A percentile compares a stretch with the other conserved stretches of the same genome.
Evolutionary conservation across 2,888 invertebrate species (phyloP).

Genomic region (Eupithecia subfuscata): DNA sequence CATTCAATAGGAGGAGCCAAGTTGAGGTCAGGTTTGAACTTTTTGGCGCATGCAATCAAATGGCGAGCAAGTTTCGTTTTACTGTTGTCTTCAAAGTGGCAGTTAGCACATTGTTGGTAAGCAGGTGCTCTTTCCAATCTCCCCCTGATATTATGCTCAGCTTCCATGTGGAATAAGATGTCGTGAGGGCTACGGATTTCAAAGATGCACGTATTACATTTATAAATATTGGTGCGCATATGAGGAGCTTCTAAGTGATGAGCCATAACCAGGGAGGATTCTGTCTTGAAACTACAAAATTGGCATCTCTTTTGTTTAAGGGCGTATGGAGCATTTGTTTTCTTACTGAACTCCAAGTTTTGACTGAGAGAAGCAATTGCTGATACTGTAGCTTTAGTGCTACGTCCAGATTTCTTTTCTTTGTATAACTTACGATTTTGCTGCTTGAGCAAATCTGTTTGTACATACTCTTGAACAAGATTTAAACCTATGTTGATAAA

Average conservation of each 20-base stretch:
- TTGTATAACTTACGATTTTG: constrained; percentile 94
- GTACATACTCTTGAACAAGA: constrained; percentile 96
- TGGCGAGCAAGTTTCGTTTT: constrained; percentile 96
- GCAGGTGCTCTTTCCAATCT: constrained; percentile 94
- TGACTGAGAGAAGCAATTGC: constrained; percentile 94
- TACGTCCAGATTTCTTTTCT: constrained; percentile 85
- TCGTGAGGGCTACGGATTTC: constrained; percentile 95
- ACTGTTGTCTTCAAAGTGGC: constrained; percentile 97
- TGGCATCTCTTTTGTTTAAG: constrained; percentile 93
- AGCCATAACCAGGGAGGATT: constrained; percentile 93
- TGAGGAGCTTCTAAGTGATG: constrained; percentile 97
- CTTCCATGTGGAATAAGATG: constrained; percentile 97
- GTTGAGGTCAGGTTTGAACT: constrained; percentile 95
- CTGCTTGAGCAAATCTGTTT: constrained; percentile 93
- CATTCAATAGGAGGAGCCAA: constrained; percentile 94
- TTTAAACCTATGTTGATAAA: constrained; percentile 96
- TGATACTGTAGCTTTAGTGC: constrained; percentile 89
- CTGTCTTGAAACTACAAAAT: constrained; percentile 96
- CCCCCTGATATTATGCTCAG: constrained; percentile 95
- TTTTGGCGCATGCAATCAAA: constrained; percentile 94
- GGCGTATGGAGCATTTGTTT: constrained; percentile 93
- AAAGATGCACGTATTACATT: constrained; percentile 94
- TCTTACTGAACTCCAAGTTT: constrained; percentile 94
- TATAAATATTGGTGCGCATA: constrained; percentile 93
- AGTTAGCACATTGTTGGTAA: constrained; percentile 97